Percentiles rank a stretch among this genome's conserved stretches.
These are phyloP conservation scores for Ischnus inquisitorius DNA, from an alignment of 2,888 invertebrate species.

Conservation along the genomic window DNA sequence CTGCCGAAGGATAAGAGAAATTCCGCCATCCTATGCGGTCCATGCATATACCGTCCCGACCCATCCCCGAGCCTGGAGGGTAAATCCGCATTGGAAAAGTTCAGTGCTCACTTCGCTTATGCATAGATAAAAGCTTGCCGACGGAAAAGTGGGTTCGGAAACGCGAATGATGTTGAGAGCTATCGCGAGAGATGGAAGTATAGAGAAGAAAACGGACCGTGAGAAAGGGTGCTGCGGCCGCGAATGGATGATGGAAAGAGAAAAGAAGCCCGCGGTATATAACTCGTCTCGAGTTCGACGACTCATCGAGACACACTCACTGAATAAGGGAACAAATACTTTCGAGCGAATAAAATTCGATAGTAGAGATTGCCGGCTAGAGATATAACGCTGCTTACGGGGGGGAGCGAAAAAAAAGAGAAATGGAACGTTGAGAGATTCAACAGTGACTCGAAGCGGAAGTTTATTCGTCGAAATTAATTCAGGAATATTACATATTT, in stretches of 20 bases:
- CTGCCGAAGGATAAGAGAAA: background rate
- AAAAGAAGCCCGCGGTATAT: background rate
- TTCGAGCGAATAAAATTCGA: slow-evolving; percentile 1
- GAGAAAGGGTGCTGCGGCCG: slow-evolving; percentile 39
- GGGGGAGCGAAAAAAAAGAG: background rate
- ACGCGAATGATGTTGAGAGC: slow-evolving; percentile 52
- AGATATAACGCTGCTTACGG: background rate
- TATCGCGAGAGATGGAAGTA: slow-evolving; percentile 24
- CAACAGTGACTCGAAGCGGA: background rate
- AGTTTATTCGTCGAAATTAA: background rate
- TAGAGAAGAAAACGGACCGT: slow-evolving; percentile 15
- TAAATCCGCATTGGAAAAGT: slow-evolving; percentile 74
- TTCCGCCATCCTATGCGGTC: slow-evolving; percentile 17
- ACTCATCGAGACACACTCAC: background rate
- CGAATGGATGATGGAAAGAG: slow-evolving; percentile 6
- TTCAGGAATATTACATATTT: background rate
- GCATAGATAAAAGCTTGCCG: slow-evolving; percentile 75
- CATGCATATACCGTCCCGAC: background rate
- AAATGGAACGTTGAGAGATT: background rate
- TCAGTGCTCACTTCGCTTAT: slow-evolving; percentile 72
- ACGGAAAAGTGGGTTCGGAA: slow-evolving; percentile 60
- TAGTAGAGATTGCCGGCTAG: background rate
- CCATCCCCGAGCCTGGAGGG: slow-evolving; percentile 57
- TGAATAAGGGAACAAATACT: background rate
- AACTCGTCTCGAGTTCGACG: slow-evolving; percentile 13